Percentiles rank a stretch among this genome's conserved stretches.
phyloP scores from a whole-genome alignment of 2,888 invertebrate species.

The Alcis repandata region DNA sequence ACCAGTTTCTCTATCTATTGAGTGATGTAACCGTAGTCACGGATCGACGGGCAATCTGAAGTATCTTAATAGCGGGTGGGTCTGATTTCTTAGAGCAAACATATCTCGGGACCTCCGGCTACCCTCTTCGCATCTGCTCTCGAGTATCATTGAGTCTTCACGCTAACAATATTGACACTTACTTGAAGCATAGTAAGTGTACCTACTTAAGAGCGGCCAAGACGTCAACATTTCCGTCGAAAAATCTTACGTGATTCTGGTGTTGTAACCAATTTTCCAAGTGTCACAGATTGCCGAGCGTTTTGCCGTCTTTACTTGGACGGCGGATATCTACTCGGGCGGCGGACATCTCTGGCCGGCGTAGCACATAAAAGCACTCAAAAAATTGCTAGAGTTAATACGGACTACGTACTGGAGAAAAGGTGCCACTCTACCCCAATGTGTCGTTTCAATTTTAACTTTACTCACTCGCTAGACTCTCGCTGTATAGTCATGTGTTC shows the following conservation, averaged over 20 bases:
- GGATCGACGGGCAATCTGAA: not conserved
- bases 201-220: not conserved
- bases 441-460: too few species aligned
- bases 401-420: too few species aligned
- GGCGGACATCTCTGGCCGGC: too few species aligned
- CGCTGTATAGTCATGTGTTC: too few species aligned
- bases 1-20: not conserved
- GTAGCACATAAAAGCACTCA: too few species aligned
- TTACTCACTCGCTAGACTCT: too few species aligned
- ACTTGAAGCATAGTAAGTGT: conserved; percentile 4
- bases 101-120: conserved; percentile 4
- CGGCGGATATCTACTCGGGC: too few species aligned
- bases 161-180: not conserved
- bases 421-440: too few species aligned
- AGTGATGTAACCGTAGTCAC: not conserved
- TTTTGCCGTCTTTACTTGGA: too few species aligned
- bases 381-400: too few species aligned
- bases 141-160: not conserved
- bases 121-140: conserved; percentile 1
- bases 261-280: too few species aligned
- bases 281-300: too few species aligned
- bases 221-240: not conserved
- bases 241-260: not conserved
- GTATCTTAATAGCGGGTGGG: conserved; percentile 14
- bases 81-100: conserved; percentile 22